phyloP scores from a whole-genome alignment of 2,113 vertebrate genomes.

The Grus americana region DNA sequence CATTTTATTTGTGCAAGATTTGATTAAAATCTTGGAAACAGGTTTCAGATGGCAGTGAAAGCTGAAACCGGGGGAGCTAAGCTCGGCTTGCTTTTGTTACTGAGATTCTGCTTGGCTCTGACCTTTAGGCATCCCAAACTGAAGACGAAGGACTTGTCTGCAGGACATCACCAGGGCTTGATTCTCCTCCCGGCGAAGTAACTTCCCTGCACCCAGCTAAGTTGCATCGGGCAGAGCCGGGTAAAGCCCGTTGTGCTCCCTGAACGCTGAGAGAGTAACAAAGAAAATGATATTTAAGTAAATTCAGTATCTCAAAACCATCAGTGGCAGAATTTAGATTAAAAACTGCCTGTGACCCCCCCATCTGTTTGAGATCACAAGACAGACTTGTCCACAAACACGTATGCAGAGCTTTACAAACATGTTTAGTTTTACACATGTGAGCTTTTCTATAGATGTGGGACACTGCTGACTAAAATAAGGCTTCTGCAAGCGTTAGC shows the following conservation, averaged over 20 bases:
- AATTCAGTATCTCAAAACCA: neutral
- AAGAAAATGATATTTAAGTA: neutral
- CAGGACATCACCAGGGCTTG: neutral
- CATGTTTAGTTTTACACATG: neutral
- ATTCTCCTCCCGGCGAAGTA: neutral
- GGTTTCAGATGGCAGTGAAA: slow-evolving; percentile 47
- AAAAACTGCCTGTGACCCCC: neutral
- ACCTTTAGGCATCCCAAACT: neutral
- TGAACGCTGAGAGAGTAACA: no score
- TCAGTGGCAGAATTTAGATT: neutral
- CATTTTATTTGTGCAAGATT: neutral
- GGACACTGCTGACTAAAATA: neutral
- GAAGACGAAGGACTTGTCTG: neutral
- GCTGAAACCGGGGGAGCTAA: neutral
- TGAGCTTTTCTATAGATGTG: neutral
- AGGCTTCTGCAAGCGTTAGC: neutral
- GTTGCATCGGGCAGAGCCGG: neutral
- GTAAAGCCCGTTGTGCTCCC: neutral
- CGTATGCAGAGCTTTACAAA: neutral
- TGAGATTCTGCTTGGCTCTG: neutral
- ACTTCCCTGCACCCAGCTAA: neutral
- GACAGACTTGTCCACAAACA: neutral
- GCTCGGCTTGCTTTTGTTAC: neutral
- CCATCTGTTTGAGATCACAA: accelerated
- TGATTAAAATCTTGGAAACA: slow-evolving; percentile 28